Evolutionary conservation across 1,140 invertebrate genomes (phyloP).

Genomic region (Brachionus rubens): DNA sequence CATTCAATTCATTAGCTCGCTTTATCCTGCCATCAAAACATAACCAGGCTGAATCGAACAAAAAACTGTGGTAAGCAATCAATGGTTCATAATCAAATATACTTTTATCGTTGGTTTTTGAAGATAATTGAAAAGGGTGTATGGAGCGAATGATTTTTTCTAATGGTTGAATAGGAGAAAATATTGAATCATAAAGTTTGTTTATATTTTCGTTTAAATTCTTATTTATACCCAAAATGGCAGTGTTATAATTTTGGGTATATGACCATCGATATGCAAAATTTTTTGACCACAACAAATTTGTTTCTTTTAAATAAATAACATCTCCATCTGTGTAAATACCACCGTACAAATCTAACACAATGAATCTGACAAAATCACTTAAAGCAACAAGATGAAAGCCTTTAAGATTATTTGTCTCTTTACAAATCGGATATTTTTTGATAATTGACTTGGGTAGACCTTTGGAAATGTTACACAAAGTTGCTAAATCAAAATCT

Average conservation of each 20-base stretch:
- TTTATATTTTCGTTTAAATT: neutral
- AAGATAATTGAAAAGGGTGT: conserved; percentile 2
- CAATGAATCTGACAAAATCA: conserved; percentile 23
- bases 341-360: conserved; percentile 24
- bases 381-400: neutral
- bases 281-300: conserved; percentile 8
- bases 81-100: too few species aligned
- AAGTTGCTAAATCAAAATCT: neutral
- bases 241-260: conserved; percentile 3
- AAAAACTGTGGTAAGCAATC: conserved; percentile 25
- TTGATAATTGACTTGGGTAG: neutral
- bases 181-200: conserved; percentile 17
- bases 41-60: conserved; percentile 38
- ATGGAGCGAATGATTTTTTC: neutral
- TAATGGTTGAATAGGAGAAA: neutral
- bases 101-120: neutral
- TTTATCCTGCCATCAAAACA: conserved; percentile 31
- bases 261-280: conserved; percentile 45
- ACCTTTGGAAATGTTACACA: conserved; percentile 5
- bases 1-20: neutral
- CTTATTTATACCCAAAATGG: conserved; percentile 39
- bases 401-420: neutral
- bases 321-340: conserved; percentile 40
- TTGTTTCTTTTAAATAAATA: neutral
- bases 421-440: conserved; percentile 10